phyloP scores from a whole-genome alignment of 2,888 invertebrate species.

The Calameuta idolon region DNA sequence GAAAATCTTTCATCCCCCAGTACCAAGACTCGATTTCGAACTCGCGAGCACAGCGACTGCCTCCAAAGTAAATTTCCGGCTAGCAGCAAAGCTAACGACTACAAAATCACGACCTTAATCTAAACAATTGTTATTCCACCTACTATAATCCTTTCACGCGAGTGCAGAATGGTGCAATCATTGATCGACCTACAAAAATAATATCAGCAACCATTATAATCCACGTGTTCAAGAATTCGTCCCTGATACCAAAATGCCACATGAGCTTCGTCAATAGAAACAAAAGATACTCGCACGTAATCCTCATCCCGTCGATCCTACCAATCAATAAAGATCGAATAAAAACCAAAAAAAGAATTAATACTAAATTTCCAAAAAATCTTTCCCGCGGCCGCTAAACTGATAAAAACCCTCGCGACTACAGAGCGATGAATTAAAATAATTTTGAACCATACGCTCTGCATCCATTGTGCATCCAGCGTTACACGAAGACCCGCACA shows the following conservation, averaged over 20 bases:
- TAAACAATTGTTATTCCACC: not conserved
- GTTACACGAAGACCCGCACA: not conserved
- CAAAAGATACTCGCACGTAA: not conserved
- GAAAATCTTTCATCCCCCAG: not conserved
- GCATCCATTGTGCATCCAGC: not conserved
- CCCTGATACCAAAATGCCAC: not conserved
- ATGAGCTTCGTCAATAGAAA: not conserved
- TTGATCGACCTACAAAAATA: not conserved
- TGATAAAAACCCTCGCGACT: not conserved
- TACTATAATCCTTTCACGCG: not conserved
- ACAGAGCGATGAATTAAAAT: not conserved
- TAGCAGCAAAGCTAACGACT: not conserved
- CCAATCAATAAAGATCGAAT: not conserved
- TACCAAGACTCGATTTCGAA: not conserved
- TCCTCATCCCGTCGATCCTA: not conserved
- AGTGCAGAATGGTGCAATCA: not conserved
- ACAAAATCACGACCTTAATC: not conserved
- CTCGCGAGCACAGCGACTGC: not conserved
- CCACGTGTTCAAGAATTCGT: not conserved
- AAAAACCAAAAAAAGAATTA: not conserved
- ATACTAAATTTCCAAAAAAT: not conserved
- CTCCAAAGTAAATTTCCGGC: not conserved
- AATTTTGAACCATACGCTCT: not conserved
- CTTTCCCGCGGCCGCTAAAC: not conserved
- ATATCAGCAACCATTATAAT: not conserved